Percentiles rank a stretch among this genome's conserved stretches.
These are phyloP conservation scores for Labroides dimidiatus DNA, from an alignment of 2,797 vertebrate species.

Conservation along the genomic window DNA sequence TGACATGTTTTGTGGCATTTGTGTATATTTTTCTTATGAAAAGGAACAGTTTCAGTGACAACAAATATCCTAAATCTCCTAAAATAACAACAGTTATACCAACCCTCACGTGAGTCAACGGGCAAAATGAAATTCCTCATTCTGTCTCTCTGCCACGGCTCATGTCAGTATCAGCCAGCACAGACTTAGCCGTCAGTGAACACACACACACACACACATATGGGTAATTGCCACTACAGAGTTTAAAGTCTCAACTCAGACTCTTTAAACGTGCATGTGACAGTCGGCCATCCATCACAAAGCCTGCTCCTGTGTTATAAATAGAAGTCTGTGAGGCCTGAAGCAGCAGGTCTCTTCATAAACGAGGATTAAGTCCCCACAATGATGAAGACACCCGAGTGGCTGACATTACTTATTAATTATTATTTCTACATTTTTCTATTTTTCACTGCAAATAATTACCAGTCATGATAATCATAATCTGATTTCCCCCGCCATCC, in stretches of 20 bases:
- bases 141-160: background rate
- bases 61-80: constrained; percentile 37
- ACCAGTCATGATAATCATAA: background rate
- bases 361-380: background rate
- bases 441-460: background rate
- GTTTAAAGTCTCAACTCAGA: constrained; percentile 37
- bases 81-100: constrained; percentile 71
- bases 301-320: constrained; percentile 22
- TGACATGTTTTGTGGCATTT: background rate
- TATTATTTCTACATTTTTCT: background rate
- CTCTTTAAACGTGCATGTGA: constrained; percentile 39
- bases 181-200: background rate
- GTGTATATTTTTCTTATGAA: background rate
- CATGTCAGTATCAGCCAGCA: background rate
- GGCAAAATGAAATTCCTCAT: constrained; percentile 49
- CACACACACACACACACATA: constrained; percentile 13
- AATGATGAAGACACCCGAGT: background rate
- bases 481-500: background rate
- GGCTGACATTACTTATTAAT: background rate
- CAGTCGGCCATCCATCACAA: constrained; percentile 20
- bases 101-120: constrained; percentile 28
- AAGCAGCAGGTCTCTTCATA: constrained; percentile 5
- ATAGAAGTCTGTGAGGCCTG: constrained; percentile 13
- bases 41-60: constrained; percentile 16
- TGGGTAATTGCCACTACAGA: background rate